Evolutionary conservation across 2,797 vertebrate species (phyloP).

Genomic region (Neostethus bicornis): DNA sequence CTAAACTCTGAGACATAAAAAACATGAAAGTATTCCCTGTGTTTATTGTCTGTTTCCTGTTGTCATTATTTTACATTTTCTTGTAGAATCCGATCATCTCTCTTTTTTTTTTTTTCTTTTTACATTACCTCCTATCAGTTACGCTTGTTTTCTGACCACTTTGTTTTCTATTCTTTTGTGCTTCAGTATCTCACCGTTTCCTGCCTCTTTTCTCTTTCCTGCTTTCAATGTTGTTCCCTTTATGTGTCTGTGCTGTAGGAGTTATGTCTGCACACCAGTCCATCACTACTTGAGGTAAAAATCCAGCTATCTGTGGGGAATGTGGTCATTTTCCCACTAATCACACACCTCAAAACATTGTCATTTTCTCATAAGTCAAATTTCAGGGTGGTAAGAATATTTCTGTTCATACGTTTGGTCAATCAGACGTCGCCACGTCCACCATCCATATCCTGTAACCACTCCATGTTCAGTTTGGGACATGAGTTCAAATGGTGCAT

Average conservation of each 20-base stretch:
- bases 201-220: conserved; percentile 51
- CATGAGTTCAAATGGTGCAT: conserved; percentile 7
- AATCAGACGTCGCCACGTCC: conserved; percentile 18
- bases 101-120: conserved; percentile 33
- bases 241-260: conserved; percentile 74
- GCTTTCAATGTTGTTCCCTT: conserved; percentile 72
- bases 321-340: conserved; percentile 43
- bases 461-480: conserved; percentile 1
- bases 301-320: conserved; percentile 45
- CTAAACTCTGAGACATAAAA: not conserved
- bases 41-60: conserved; percentile 8
- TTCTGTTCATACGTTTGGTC: too few species aligned
- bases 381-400: conserved; percentile 4
- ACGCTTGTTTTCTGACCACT: conserved; percentile 17
- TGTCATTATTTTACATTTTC: conserved; percentile 10
- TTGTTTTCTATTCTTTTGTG: conserved; percentile 21
- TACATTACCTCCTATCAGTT: conserved; percentile 24
- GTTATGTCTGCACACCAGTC: conserved; percentile 80
- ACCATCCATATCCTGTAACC: conserved; percentile 22
- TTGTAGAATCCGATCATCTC: conserved; percentile 18
- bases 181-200: conserved; percentile 48
- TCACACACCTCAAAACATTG: conserved; percentile 25
- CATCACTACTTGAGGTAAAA: conserved; percentile 83
- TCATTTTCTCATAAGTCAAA: conserved; percentile 42
- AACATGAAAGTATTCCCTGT: not conserved